phyloP scores from a whole-genome alignment of 2,797 vertebrate genomes.

The Enteromius unitaeniatus region DNA sequence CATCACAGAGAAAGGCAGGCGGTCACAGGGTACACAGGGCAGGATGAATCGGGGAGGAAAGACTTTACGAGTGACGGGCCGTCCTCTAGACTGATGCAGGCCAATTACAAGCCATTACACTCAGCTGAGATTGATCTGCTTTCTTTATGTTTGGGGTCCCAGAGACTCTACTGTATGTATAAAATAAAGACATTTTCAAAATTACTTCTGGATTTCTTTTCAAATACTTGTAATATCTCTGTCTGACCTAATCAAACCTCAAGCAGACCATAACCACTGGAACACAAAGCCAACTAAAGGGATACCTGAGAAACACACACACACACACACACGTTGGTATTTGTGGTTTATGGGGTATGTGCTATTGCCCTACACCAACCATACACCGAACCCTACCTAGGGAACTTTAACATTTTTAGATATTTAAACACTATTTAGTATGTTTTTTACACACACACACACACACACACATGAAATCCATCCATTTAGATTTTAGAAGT shows the following conservation, averaged over 20 bases:
- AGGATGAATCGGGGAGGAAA: slow-evolving; percentile 9
- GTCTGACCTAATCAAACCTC: slow-evolving; percentile 1
- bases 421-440: too few relatives aligned
- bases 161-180: background rate
- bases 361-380: too few relatives aligned
- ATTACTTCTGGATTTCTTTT: background rate
- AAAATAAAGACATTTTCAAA: slow-evolving; percentile 7
- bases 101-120: slow-evolving; percentile 15
- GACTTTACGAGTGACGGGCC: slow-evolving; percentile 14
- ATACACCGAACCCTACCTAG: too few relatives aligned
- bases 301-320: background rate
- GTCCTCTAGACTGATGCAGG: background rate
- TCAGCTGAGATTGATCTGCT: slow-evolving; percentile 11
- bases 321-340: too few relatives aligned
- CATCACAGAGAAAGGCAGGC: slow-evolving; percentile 76
- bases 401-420: too few relatives aligned
- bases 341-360: too few relatives aligned
- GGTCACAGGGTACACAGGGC: slow-evolving; percentile 34
- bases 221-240: background rate
- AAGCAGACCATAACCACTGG: background rate
- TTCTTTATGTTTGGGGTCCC: background rate
- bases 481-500: background rate
- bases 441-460: background rate
- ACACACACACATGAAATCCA: background rate
- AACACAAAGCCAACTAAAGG: background rate